These are phyloP conservation scores for Gallinago media DNA, from an alignment of 2,113 vertebrate genomes.

Conservation along the genomic window DNA sequence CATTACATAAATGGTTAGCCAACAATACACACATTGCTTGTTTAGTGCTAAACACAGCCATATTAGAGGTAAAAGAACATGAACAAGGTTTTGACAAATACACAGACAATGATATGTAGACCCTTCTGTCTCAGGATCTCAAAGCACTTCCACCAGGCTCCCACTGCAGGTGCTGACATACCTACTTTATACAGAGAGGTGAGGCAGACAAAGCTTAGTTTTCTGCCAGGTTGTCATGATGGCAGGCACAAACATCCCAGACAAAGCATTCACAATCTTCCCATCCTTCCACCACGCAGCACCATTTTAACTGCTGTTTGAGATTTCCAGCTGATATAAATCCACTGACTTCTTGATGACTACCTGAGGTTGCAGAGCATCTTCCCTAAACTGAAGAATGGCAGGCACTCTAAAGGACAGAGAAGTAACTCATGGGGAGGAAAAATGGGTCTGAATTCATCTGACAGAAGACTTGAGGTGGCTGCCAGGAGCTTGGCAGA, in stretches of 20 bases:
- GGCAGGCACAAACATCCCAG: not conserved
- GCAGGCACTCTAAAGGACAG: not conserved
- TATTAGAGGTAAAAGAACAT: not conserved
- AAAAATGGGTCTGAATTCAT: not conserved
- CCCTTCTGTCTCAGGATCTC: not conserved
- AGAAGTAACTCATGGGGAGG: not conserved
- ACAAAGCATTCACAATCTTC: rapidly evolving
- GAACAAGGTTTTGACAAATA: not conserved
- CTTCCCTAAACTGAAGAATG: not conserved
- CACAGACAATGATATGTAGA: rapidly evolving
- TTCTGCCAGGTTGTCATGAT: not conserved
- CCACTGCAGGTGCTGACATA: not conserved
- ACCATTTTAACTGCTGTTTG: not conserved
- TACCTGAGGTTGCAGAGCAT: not conserved
- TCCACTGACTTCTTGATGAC: not conserved
- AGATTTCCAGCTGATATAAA: not conserved
- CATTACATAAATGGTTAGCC: not conserved
- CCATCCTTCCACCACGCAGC: not conserved
- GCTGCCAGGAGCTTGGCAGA: not conserved
- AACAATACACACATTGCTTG: not conserved
- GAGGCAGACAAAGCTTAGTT: not conserved
- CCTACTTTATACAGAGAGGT: not conserved
- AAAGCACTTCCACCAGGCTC: not conserved
- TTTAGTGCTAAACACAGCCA: not conserved
- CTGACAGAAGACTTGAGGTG: not conserved